Evolutionary conservation across 2,113 vertebrate species (phyloP), one percentile per base, ranked within the genome.

Genomic region (Choloepus hoffmanni): DNA sequence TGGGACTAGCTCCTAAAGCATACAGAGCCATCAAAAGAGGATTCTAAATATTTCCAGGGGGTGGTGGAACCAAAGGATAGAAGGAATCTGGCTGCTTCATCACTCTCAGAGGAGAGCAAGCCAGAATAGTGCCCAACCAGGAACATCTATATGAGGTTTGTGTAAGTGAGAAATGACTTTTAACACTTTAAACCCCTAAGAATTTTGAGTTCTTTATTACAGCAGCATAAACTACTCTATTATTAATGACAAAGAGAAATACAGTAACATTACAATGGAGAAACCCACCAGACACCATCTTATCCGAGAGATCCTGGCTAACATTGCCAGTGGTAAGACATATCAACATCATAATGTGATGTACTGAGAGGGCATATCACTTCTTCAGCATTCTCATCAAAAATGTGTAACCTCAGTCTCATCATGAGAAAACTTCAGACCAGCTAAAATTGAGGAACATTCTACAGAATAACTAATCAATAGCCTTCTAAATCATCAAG

Each of bases 361-460:
- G 3, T 16, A 16, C 18, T 16, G 24, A 50, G 18, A 23, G 4
- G 3, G 10, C 23, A 4, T 1, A 5, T 13, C 18, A 11, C 13
- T 30, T 28, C 30, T n/a, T 8, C 65, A 12, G 21, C 2, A 33
- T 60, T 60, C 43, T 81, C 21, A 9, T 15, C 86, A 50, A 50
- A 50, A 50, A 50, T 50, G 48, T 50, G 11, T 50, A 50, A 50
- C 48, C 48, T 50, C 43, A 5, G 18, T 15, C 18, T 62, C 36
- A 9, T 9, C 30, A 50, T 43, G 50, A 81, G 19, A 86, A 63
- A 85, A 73, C 12, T n/a, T 86, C 48, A 95, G 40, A 60, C 40
- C 58, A 18, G 10, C 40, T 92, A 62, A 89, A 8, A 85, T 18
- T 33, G 28, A 48, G 74, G 48, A 45, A 26, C 67, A 45, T 72